Percentiles rank a stretch among this genome's conserved stretches.
phyloP scores from a whole-genome alignment of 2,113 vertebrate species.

The Noturus placidus region DNA sequence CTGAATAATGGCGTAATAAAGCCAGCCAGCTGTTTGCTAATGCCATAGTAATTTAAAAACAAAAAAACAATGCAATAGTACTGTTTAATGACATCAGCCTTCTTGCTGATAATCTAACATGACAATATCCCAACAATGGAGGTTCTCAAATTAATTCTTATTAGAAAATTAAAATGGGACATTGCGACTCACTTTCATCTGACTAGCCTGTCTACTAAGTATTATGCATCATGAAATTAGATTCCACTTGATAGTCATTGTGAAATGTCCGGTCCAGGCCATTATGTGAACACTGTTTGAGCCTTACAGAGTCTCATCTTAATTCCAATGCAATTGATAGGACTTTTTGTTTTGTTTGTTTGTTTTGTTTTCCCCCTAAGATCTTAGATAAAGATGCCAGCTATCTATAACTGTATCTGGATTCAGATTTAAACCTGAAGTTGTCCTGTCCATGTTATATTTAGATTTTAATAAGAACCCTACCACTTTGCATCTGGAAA shows the following conservation, averaged over 20 bases:
- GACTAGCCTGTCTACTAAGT: not conserved
- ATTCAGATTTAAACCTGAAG: not conserved
- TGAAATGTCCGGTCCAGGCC: not conserved
- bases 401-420: not conserved
- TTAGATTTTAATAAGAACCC: not conserved
- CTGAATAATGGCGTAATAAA: not conserved
- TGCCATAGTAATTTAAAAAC: not conserved
- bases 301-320: not conserved
- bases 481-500: not conserved
- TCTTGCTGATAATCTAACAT: not conserved
- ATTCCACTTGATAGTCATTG: not conserved
- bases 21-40: not conserved
- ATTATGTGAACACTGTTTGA: not conserved
- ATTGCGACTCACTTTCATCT: not conserved
- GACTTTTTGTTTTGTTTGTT: not conserved
- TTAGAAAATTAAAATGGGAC: not conserved
- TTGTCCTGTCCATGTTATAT: not conserved
- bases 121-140: not conserved
- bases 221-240: not conserved
- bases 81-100: not conserved
- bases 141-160: not conserved
- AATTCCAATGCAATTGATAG: not conserved
- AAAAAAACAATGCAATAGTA: not conserved
- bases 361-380: not conserved
- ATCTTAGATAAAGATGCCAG: not conserved